These are phyloP conservation scores for Trachymyrmex cornetzi DNA, from an alignment of 1,140 invertebrate species.

Conservation along the genomic window DNA sequence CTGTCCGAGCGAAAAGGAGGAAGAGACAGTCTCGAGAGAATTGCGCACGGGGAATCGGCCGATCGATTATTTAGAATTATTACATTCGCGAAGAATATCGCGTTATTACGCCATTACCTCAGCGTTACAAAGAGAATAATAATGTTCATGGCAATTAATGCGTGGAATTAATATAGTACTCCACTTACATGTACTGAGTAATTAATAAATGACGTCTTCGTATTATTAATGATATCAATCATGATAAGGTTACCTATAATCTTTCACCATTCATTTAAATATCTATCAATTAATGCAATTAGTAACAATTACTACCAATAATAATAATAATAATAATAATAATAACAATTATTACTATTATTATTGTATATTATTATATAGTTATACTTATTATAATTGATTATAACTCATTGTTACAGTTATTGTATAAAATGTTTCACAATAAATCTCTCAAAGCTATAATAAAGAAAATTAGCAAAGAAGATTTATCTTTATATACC, in stretches of 20 bases:
- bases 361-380: not conserved
- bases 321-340: not conserved
- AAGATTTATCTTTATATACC: not conserved
- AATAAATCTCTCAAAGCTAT: not conserved
- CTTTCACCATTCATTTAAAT: not conserved
- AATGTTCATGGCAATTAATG: conserved; percentile 52
- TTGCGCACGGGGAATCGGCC: conserved; percentile 13
- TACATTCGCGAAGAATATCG: conserved; percentile 46
- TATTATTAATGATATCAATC: conserved; percentile 19
- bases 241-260: not conserved
- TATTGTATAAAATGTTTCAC: not conserved
- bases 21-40: not conserved
- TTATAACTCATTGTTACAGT: not conserved
- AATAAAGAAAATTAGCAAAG: not conserved
- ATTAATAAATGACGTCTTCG: conserved; percentile 38
- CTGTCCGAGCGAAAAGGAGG: not conserved
- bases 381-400: not conserved
- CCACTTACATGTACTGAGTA: conserved; percentile 20
- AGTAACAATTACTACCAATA: not conserved
- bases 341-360: not conserved
- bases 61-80: conserved; percentile 59
- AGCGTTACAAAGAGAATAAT: conserved; percentile 55
- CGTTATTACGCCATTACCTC: conserved; percentile 55
- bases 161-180: not conserved
- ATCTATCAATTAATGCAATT: conserved; percentile 7